Evolutionary conservation across 2,888 invertebrate species (phyloP), one percentile per base, ranked within the genome.

Genomic region (Acrocyrtus sp.): DNA sequence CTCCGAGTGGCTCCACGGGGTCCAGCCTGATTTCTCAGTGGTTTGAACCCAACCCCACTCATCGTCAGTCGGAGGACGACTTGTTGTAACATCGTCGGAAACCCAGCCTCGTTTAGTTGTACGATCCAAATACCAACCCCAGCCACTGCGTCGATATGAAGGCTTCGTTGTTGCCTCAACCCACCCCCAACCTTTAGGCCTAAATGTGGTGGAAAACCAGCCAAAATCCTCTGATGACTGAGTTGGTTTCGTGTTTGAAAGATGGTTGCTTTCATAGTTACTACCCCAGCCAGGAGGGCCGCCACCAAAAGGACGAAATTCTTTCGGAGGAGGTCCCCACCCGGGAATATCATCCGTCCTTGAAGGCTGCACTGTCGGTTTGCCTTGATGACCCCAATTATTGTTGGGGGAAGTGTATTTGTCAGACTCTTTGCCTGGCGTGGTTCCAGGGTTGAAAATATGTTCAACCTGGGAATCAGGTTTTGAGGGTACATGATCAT

Each of bases 21-120:
- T 34, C 57, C 88, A 94, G 72, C 89, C 89, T 76, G 95, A 94
- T 19, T 21, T 56, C n/a, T 39, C 10, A 56, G 34, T 39, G 29
- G 56, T 56, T 10, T 12, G 17, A 12, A 34, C 5, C n/a, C 39
- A 15, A 2, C 39, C 10, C 56, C 56, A 56, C 19, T 39, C 56
- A n/a, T 39, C 5, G 12, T 53, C 8, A n/a, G 6, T 17, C 10
- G 27, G 29, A 4, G 27, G 27, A 8, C 6, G 5, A 5, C 12
- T 34, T 34, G 34, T 34, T 34, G 34, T 34, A 12, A 8, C 5
- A 8, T 34, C 34, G 12, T 26, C 27, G 3, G 17, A 53, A 29
- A 6, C 21, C 50, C 21, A 50, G 6, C 50, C 24, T 51, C 62
- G 50, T 50, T 1, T 29, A 39, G 12, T 66, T 53, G 8, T 66